Conservation (phyloP, 2,797 vertebrate species). For the Gambusia yucatana region DNA sequence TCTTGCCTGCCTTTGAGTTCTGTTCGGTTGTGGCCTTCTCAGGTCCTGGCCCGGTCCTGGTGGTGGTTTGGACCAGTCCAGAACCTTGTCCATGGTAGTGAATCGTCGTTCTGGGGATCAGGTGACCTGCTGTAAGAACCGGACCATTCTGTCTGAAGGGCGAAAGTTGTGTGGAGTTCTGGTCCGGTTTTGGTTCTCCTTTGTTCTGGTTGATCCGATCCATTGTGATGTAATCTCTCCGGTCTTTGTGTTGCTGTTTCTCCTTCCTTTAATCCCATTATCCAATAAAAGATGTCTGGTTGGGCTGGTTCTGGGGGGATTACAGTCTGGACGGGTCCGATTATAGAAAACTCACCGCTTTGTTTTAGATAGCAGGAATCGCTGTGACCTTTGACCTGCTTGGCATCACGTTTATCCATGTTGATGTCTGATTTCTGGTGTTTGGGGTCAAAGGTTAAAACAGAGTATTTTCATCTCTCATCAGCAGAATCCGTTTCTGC, state of each 20-base stretch:
- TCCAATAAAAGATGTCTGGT: constrained; percentile 60
- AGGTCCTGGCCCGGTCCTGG: neutral
- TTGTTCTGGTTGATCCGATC: neutral
- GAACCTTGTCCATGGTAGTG: neutral
- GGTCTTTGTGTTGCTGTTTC: neutral
- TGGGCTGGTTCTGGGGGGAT: constrained; percentile 1
- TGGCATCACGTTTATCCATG: neutral
- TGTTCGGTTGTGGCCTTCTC: neutral
- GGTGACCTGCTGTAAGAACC: neutral
- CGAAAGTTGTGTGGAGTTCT: neutral
- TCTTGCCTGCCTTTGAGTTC: neutral
- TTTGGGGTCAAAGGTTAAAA: too few relatives aligned
- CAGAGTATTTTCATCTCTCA: neutral
- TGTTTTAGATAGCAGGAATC: neutral
- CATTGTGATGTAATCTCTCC: neutral
- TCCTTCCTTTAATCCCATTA: constrained; percentile 45
- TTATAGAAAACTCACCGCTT: constrained; percentile 9
- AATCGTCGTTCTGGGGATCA: constrained; percentile 47
- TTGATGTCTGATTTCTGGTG: neutral
- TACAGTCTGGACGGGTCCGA: constrained; percentile 13
- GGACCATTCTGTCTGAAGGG: constrained; percentile 9
- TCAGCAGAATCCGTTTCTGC: neutral
- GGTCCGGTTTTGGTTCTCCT: neutral
- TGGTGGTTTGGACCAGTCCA: neutral
- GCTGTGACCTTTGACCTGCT: neutral